Percentiles rank a stretch among this genome's conserved stretches.
phyloP scores from a whole-genome alignment of 2,888 invertebrate species.

The Dynastes hyllus region DNA sequence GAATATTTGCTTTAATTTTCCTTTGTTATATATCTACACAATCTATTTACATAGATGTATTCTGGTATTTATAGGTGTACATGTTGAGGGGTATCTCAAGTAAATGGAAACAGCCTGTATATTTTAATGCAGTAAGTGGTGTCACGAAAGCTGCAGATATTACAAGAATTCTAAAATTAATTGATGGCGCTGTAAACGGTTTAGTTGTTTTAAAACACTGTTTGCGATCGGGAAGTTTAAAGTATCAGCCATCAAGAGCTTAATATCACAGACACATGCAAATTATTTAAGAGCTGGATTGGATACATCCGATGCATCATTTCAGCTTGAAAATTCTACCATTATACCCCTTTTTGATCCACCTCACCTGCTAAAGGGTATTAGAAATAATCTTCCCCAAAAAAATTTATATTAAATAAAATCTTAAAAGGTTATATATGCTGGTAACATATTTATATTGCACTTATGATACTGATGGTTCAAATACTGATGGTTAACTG shows the following conservation, averaged over 20 bases:
- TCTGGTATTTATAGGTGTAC: too few relatives aligned
- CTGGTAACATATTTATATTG: too few relatives aligned
- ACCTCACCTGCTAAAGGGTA: too few relatives aligned
- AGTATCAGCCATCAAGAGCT: constrained; percentile 47
- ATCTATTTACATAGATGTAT: too few relatives aligned
- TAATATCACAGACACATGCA: constrained; percentile 28
- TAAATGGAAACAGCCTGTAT: constrained; percentile 54
- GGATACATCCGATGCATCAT: too few relatives aligned
- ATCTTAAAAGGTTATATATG: too few relatives aligned
- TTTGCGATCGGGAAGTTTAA: constrained; percentile 51
- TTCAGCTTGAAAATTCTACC: too few relatives aligned
- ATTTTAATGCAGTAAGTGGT: constrained; percentile 49
- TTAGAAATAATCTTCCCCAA: too few relatives aligned
- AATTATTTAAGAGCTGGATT: not conserved
- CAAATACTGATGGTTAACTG: too few relatives aligned
- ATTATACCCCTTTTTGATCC: too few relatives aligned
- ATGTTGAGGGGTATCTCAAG: constrained; percentile 50
- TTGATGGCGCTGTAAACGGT: constrained; percentile 32
- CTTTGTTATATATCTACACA: constrained; percentile 20
- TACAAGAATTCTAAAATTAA: constrained; percentile 34
- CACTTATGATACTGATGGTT: too few relatives aligned
- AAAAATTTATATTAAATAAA: too few relatives aligned
- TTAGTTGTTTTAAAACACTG: constrained; percentile 50
- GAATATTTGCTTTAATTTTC: not conserved
- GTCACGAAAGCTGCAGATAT: constrained; percentile 12